These are phyloP conservation scores for Ochotona princeps DNA, from an alignment of 2,113 vertebrate species.

Conservation along the genomic window DNA sequence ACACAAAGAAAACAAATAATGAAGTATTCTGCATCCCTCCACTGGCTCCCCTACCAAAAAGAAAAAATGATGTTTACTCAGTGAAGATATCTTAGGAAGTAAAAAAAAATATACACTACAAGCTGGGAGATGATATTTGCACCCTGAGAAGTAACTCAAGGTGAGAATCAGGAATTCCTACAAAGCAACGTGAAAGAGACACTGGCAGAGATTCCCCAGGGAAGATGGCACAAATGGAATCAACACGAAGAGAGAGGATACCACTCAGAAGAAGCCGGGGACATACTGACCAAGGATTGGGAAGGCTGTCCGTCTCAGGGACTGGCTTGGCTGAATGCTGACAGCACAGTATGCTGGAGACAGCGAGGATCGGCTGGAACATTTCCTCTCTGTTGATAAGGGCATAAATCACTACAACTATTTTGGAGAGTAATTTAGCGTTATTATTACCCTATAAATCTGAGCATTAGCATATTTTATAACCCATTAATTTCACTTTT, in stretches of 20 bases:
- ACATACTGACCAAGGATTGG: background rate
- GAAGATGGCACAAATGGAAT: background rate
- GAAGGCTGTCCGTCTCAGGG: background rate
- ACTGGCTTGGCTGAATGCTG: background rate
- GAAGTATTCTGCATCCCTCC: no score
- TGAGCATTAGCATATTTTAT: background rate
- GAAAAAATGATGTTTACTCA: no score
- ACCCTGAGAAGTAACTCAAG: no score
- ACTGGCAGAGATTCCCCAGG: no score
- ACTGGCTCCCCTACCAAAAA: no score
- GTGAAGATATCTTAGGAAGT: no score
- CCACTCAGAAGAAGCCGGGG: background rate
- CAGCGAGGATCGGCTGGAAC: background rate
- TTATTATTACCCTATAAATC: background rate
- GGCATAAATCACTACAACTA: background rate
- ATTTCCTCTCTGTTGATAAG: background rate
- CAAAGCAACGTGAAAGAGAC: no score
- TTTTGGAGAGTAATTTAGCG: background rate
- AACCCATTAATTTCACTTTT: background rate
- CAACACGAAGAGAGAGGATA: background rate
- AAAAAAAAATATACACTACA: no score
- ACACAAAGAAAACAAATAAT: no score
- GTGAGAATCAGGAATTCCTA: no score
- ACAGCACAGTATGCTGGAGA: background rate
- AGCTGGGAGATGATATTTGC: no score